A percentile compares a stretch with the other conserved stretches of the same genome.
Conservation (phyloP, 2,888 invertebrate genomes). For the Crepidodera aurea region DNA sequence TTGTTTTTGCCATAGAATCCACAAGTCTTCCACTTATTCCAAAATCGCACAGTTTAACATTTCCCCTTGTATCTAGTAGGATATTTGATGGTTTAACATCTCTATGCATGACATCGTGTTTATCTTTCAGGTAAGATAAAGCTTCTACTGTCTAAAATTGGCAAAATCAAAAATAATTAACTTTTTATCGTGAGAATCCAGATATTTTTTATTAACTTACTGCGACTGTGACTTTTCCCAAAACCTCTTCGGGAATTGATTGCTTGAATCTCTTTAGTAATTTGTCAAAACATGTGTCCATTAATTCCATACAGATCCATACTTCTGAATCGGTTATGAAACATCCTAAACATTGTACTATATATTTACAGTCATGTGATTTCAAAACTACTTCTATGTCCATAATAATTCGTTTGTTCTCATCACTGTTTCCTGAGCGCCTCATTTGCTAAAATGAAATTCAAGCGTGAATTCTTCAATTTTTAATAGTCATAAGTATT, state of each 20-base stretch:
- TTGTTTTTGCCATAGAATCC: constrained; percentile 96
- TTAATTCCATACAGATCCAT: constrained; percentile 99
- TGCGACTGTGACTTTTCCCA: constrained; percentile 97
- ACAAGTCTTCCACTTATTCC: constrained; percentile 98
- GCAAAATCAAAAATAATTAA: constrained; percentile 19
- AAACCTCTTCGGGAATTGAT: constrained; percentile 94
- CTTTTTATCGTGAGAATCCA: no score
- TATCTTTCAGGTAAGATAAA: constrained; percentile 95
- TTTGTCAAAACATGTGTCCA: constrained; percentile 99
- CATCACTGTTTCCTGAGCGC: constrained; percentile 94
- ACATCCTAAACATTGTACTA: constrained; percentile 96
- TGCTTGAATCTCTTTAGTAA: constrained; percentile 83
- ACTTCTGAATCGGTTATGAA: constrained; percentile 98
- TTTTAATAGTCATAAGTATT: no score
- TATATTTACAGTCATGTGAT: constrained; percentile 95
- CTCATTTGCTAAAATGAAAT: constrained; percentile 94
- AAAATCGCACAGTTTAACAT: constrained; percentile 98
- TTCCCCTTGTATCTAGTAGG: constrained; percentile 91
- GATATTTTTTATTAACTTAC: constrained; percentile 72
- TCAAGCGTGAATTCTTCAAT: no score
- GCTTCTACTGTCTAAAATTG: constrained; percentile 88
- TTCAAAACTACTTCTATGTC: constrained; percentile 98
- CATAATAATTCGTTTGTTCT: constrained; percentile 98
- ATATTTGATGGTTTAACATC: constrained; percentile 99
- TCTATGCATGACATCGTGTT: constrained; percentile 95